Evolutionary conservation across 2,888 invertebrate genomes (phyloP), one percentile per base, ranked within the genome.

Genomic region (Sicus ferrugineus): DNA sequence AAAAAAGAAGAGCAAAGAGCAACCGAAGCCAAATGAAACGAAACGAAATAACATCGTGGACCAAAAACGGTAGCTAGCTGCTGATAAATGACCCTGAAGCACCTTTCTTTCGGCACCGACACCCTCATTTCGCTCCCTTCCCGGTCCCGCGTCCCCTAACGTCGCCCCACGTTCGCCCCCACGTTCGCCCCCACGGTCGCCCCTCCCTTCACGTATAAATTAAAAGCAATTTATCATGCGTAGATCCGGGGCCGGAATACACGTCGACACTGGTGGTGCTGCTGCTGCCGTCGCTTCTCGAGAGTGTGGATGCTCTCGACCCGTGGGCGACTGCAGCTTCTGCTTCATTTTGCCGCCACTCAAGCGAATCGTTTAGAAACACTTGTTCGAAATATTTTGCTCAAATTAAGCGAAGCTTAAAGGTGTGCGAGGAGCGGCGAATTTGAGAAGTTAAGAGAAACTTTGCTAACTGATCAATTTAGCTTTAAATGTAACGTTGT

Each of bases 61-160:
- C 38, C 34, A n/a, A 3, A 26, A 56, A 66, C 38, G 66, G 56
- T 67, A 70, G 67, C 69, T 65, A 73, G 77, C 77, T 75, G 77
- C 81, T 81, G 81, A 80, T 81, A 81, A 81, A 81, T 80, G 78
- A 80, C 80, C 80, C 81, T 77, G 78, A 78, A 79, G 77, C 79
- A 80, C 82, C 80, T 80, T 80, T 76, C 67, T 69, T 42, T 42
- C 42, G 1, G n/a, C 42, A 2, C 42, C n/a, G 38, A 7, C 14
- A 14, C 70, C 70, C 67, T 70, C 54, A 70, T 62, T 66, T 67
- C 62, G 16, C n/a, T n/a, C n/a, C n/a, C n/a, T n/a, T n/a, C n/a
- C n/a, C n/a, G n/a, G n/a, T n/a, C n/a, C 2, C 30, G 16, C 56
- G 30, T 31, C 31, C 28, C 9, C 7, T 16, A 62, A 6, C 62